Percentiles rank a stretch among this genome's conserved stretches.
Evolutionary conservation across 1,140 invertebrate species (phyloP).

Genomic region (Caerostris darwini): DNA sequence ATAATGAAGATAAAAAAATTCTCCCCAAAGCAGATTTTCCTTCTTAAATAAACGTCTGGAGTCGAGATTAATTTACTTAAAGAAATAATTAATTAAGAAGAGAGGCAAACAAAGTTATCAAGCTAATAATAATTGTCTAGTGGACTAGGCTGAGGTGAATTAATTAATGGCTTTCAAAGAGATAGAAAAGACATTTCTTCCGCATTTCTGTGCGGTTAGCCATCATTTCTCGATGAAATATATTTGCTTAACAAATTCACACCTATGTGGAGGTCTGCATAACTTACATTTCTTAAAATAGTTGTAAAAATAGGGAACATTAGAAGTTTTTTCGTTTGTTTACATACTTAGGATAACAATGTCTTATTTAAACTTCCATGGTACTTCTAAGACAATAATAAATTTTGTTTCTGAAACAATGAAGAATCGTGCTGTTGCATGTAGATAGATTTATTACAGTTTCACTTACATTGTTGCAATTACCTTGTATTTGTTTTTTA

Average conservation of each 20-base stretch:
- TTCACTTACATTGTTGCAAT: too few species aligned
- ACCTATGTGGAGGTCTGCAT: neutral
- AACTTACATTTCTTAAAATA: neutral
- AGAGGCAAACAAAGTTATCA: conserved; percentile 66
- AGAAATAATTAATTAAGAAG: conserved; percentile 69
- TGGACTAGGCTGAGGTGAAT: conserved; percentile 6
- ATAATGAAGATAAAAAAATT: neutral
- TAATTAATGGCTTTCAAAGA: conserved; percentile 63
- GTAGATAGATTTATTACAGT: too few species aligned
- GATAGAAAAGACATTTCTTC: neutral
- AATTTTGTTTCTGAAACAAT: too few species aligned
- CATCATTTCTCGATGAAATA: neutral
- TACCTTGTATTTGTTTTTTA: too few species aligned
- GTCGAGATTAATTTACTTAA: conserved; percentile 55
- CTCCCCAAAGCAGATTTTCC: neutral
- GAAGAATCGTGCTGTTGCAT: too few species aligned
- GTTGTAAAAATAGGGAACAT: neutral
- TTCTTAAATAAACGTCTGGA: conserved; percentile 56
- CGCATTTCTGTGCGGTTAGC: neutral
- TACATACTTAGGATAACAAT: too few species aligned
- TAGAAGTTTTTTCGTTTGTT: too few species aligned
- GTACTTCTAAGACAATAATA: too few species aligned
- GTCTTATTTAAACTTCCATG: too few species aligned
- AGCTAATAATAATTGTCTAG: conserved; percentile 68
- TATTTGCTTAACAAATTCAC: conserved; percentile 54